Evolutionary conservation across 2,797 vertebrate species (phyloP), one percentile per base, ranked within the genome.

Genomic region (Myotis daubentonii): DNA sequence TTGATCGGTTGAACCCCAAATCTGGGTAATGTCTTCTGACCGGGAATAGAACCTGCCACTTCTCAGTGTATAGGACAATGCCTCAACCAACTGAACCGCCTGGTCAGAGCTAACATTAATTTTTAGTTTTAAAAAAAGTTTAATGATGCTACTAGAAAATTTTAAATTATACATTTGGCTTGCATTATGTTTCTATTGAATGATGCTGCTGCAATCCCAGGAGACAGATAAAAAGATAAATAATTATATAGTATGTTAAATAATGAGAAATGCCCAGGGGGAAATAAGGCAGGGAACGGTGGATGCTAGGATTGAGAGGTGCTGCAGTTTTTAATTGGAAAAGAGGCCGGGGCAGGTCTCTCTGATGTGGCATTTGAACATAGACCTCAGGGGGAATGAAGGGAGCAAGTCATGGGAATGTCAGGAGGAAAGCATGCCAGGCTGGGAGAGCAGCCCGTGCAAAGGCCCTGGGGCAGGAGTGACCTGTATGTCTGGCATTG

Each of bases 151-250:
- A 23, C 49, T 53, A 76, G 87, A 74, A 94, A 36, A 74, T 41
- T 86, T 79, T 75, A 60, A 93, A 87, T 87, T 38, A 79, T 23
- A 87, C 38, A 20, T 22, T 49, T 51, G 80, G 23, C 71, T 65
- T 53, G 36, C 22, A 17, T 79, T 57, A 3, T 62, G 16, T 72
- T 81, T 87, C 68, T 87, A 19, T 2, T 65, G 68, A 68, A 57
- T 11, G 49, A n/a, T 1, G 7, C 22, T 11, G 60, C 55, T 89
- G 25, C 87, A 70, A 70, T 53, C 65, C 89, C 65, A 86, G 80
- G 93, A 94, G 92, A 66, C 44, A 93, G 92, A 95, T 89, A 66
- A 72, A 93, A 91, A 89, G 93, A 94, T 95, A 93, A 72, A 49
- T 38, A 66, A 96, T 95, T 95, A 95, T 20, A 96, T 6, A 70